These are phyloP conservation scores for Phragmatobia fuliginosa DNA, from an alignment of 2,888 invertebrate genomes.

Conservation along the genomic window DNA sequence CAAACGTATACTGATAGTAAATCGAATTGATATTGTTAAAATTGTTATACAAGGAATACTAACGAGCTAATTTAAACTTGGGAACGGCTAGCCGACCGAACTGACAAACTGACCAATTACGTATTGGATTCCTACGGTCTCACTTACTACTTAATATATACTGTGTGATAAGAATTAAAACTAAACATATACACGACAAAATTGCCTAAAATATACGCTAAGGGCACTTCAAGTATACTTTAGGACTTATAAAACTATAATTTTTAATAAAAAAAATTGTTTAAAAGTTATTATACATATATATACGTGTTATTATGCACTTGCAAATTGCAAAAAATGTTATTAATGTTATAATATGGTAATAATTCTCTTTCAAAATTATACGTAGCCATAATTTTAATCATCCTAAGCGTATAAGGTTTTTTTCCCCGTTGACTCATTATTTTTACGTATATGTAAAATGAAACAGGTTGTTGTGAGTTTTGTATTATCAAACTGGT, in stretches of 20 bases:
- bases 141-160: slow-evolving; percentile 14
- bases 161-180: slow-evolving; percentile 24
- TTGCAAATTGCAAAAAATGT: neutral
- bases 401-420: neutral
- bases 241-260: neutral
- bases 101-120: slow-evolving; percentile 2
- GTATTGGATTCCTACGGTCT: slow-evolving; percentile 14
- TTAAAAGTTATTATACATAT: neutral
- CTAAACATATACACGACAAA: slow-evolving; percentile 8
- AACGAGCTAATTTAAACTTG: slow-evolving; percentile 5
- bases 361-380: neutral
- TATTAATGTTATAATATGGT: neutral
- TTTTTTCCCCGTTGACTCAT: neutral
- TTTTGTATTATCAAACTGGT: slow-evolving; percentile 39
- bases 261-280: neutral
- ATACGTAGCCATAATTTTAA: slow-evolving; percentile 2
- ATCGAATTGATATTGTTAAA: slow-evolving; percentile 22
- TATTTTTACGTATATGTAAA: slow-evolving; percentile 1
- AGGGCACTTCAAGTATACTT: slow-evolving; percentile 6
- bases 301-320: neutral
- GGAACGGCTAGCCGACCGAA: slow-evolving; percentile 6
- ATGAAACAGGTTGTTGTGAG: slow-evolving; percentile 25
- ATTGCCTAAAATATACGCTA: slow-evolving; percentile 19
- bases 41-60: slow-evolving; percentile 19
- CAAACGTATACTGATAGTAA: slow-evolving; percentile 12